Conservation (phyloP, 2,888 invertebrate genomes). For the Sphaeridia pumilis region DNA sequence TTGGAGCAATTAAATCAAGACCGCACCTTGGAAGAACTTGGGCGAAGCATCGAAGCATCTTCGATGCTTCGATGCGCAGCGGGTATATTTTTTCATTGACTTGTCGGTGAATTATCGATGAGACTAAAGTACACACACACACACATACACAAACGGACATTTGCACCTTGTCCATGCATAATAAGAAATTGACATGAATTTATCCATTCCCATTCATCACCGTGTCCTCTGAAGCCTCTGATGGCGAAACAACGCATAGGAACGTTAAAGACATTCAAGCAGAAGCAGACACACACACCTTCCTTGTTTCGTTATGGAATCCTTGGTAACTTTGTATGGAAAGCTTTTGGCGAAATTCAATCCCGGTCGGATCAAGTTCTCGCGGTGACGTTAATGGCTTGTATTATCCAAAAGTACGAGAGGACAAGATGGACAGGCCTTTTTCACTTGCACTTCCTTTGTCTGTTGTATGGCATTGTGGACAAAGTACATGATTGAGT, state of each 20-base stretch:
- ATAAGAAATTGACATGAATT: slow-evolving; percentile 23
- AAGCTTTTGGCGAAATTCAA: not conserved
- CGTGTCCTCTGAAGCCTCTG: not conserved
- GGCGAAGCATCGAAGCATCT: too few species aligned
- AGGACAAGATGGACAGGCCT: too few species aligned
- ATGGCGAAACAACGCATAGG: not conserved
- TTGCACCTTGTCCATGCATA: slow-evolving; percentile 11
- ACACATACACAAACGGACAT: slow-evolving; percentile 1
- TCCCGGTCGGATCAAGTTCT: not conserved
- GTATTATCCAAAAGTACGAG: not conserved
- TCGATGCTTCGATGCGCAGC: too few species aligned
- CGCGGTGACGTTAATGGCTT: not conserved
- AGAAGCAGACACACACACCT: not conserved
- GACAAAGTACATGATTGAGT: too few species aligned
- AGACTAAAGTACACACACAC: not conserved
- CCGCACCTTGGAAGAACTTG: too few species aligned
- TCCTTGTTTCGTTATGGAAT: not conserved
- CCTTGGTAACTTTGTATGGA: too few species aligned
- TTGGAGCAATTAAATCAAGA: too few species aligned
- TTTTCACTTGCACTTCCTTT: too few species aligned
- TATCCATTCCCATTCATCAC: slow-evolving; percentile 30
- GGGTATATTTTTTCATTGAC: too few species aligned
- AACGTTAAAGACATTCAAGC: not conserved
- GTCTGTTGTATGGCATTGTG: too few species aligned
- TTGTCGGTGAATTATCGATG: slow-evolving; percentile 11